Evolutionary conservation across 2,113 vertebrate species (phyloP).

Genomic region (Cynocephalus volans): DNA sequence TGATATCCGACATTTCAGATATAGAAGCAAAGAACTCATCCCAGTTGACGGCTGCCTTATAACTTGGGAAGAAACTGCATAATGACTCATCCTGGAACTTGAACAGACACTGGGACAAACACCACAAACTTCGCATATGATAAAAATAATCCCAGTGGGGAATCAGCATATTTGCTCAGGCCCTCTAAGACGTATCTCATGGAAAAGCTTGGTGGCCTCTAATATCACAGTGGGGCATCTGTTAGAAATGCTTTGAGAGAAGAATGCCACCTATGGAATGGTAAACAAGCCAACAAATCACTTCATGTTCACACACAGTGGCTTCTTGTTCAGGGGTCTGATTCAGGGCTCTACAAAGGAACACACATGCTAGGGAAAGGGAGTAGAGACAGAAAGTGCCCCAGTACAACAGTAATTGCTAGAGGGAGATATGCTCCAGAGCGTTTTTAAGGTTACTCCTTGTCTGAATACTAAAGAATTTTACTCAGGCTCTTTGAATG

Average conservation of each 20-base stretch:
- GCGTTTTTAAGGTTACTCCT: slow-evolving; percentile 49
- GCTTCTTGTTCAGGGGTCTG: slow-evolving; percentile 42
- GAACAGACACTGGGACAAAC: not conserved
- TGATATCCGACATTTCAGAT: slow-evolving; percentile 51
- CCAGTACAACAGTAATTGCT: not conserved
- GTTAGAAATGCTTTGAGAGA: not conserved
- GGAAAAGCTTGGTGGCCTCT: not conserved
- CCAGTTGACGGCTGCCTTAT: not conserved
- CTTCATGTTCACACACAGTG: not conserved
- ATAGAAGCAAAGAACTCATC: slow-evolving; percentile 38
- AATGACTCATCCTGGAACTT: slow-evolving; percentile 42
- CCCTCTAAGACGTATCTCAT: not conserved
- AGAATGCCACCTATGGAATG: not conserved
- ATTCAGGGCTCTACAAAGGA: not conserved
- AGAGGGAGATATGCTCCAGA: not conserved
- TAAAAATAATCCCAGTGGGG: not conserved
- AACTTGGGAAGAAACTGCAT: not conserved
- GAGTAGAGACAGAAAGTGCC: slow-evolving; percentile 23
- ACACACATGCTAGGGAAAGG: not conserved
- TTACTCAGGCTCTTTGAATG: slow-evolving; percentile 86
- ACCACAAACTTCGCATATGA: not conserved
- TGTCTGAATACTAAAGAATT: slow-evolving; percentile 73
- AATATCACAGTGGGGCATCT: not conserved
- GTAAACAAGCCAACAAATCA: not conserved
- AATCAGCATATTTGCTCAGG: not conserved